phyloP scores from a whole-genome alignment of 2,113 vertebrate genomes.

The Phrynosoma blainvillii region DNA sequence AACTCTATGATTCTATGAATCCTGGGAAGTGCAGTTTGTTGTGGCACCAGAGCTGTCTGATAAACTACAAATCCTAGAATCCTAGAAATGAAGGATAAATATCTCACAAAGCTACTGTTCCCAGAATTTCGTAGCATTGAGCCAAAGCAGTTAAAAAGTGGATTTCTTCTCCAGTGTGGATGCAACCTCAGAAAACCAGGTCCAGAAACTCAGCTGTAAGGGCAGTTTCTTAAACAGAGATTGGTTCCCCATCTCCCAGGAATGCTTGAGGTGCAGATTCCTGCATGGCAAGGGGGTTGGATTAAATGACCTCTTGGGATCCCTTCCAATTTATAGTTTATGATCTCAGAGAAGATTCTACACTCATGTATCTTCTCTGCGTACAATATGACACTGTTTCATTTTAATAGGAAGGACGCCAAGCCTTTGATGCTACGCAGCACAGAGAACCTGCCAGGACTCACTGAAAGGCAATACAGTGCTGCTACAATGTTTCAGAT shows the following conservation, averaged over 20 bases:
- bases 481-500: not conserved
- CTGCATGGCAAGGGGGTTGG: not conserved
- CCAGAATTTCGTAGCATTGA: too few relatives aligned
- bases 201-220: not conserved
- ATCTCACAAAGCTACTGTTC: too few relatives aligned
- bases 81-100: too few relatives aligned
- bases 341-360: too few relatives aligned
- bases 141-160: too few relatives aligned
- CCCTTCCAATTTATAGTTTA: not conserved
- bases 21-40: too few relatives aligned
- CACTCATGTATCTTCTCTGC: too few relatives aligned
- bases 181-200: not conserved
- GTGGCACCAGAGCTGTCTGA: too few relatives aligned
- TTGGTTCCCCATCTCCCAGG: not conserved
- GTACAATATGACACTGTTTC: not conserved
- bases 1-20: too few relatives aligned
- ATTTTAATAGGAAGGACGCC: not conserved
- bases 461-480: fast-evolving
- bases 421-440: not conserved
- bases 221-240: not conserved
- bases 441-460: not conserved
- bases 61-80: too few relatives aligned
- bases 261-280: not conserved
- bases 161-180: too few relatives aligned
- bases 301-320: not conserved